Evolutionary conservation across 2,113 vertebrate genomes (phyloP), one percentile per base, ranked within the genome.

Genomic region (cat (Felis catus)): DNA sequence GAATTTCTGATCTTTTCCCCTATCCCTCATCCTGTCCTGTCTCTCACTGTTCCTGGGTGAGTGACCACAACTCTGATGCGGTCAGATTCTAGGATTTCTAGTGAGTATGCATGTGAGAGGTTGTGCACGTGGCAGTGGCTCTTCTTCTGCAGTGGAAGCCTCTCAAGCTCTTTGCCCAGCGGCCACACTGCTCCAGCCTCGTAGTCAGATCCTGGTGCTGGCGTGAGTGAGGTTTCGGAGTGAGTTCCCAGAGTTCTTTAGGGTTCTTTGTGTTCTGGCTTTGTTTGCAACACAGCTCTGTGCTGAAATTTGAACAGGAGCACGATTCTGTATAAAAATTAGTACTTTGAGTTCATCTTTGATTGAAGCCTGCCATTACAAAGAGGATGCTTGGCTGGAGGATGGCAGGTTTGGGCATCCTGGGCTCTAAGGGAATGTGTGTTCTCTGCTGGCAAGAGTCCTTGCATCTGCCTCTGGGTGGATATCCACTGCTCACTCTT

Each of bases 61-160:
- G 7, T 9, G 12, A 39, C 7, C 10, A 45, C 2, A 27, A 11
- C 55, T 85, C 33, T 25, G n/a, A 33, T 45, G 3, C 25, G 19
- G 14, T 61, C 19, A 18, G 18, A 21, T 27, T 31, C 53, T 5
- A 0, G 65, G 10, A 2, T 78, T 53, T 45, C 71, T 29, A 18
- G 13, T 11, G 13, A 79, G 18, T 33, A n/a, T 45, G 18, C 14
- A 2, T 29, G 3, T 25, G 65, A 53, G 80, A 70, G 4, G 4
- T 55, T 12, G 1, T 9, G 7, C 51, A 14, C 13, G 36, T 0
- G 2, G 18, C 29, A 65, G 36, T 25, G 0, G 0, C 31, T 89
- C 4, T 73, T 63, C 18, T 39, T 73, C 11, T 51, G 53, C 19
- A 83, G 68, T 76, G 8, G 2, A 45, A 82, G 4, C 25, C 12